phyloP scores from a whole-genome alignment of 2,113 vertebrate species.

The Dendrocopos noguchii region DNA sequence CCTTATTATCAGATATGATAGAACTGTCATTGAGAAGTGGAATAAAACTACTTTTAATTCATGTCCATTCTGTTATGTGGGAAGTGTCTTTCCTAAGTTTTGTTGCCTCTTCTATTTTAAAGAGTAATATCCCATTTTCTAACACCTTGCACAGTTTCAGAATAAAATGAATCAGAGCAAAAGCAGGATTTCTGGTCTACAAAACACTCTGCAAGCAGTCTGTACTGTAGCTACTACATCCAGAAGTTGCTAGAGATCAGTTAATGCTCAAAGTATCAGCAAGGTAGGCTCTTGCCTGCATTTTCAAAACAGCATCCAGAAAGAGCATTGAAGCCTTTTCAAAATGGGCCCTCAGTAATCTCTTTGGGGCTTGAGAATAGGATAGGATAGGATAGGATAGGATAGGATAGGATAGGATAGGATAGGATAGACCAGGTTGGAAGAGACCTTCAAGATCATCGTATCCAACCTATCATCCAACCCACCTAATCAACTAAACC shows the following conservation, averaged over 20 bases:
- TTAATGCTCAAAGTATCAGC: background rate
- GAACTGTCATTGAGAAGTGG: slow-evolving; percentile 52
- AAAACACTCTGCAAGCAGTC: background rate
- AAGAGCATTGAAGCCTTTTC: background rate
- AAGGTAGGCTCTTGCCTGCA: background rate
- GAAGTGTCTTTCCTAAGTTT: slow-evolving; percentile 16
- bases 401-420: no score
- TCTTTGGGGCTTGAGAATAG: background rate
- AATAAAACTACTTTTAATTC: slow-evolving; percentile 68
- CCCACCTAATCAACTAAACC: no score
- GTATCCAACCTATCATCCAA: no score
- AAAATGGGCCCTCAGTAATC: rapidly evolving
- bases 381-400: no score
- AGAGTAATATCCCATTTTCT: background rate
- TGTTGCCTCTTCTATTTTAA: background rate
- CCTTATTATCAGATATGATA: slow-evolving; percentile 39
- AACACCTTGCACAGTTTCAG: background rate
- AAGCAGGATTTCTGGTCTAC: background rate
- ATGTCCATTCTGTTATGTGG: slow-evolving; percentile 17
- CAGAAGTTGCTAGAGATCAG: background rate
- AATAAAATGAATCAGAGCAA: background rate
- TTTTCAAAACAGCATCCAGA: background rate
- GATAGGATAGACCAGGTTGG: no score
- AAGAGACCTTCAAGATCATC: no score
- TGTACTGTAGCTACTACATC: background rate